phyloP scores from a whole-genome alignment of 2,113 vertebrate genomes.

The Sarotherodon lohbergeri region DNA sequence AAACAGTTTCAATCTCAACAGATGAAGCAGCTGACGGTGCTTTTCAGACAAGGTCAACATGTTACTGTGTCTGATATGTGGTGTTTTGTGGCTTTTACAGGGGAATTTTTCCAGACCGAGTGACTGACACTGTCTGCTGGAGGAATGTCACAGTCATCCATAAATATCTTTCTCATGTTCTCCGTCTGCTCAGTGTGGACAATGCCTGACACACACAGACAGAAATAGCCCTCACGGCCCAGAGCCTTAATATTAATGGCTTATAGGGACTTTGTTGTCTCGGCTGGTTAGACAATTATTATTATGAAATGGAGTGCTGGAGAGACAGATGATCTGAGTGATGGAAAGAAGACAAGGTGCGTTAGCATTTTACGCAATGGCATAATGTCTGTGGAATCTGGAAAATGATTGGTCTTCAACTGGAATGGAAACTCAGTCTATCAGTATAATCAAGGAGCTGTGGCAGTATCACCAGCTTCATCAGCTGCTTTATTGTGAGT shows the following conservation, averaged over 20 bases:
- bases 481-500: constrained; percentile 12
- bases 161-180: constrained; percentile 43
- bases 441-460: constrained; percentile 8
- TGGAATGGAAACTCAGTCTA: constrained; percentile 30
- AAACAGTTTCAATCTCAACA: background rate
- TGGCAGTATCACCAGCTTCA: background rate
- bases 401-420: constrained; percentile 12
- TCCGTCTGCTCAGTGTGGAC: constrained; percentile 37
- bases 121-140: constrained; percentile 43
- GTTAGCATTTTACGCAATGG: constrained; percentile 35
- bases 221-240: constrained; percentile 56
- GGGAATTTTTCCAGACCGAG: constrained; percentile 40
- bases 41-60: background rate
- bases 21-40: background rate
- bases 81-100: background rate
- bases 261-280: constrained; percentile 60
- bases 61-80: background rate
- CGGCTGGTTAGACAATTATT: constrained; percentile 39
- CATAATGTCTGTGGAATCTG: constrained; percentile 34
- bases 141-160: constrained; percentile 48
- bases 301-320: constrained; percentile 33
- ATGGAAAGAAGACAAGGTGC: constrained; percentile 34
- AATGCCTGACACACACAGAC: constrained; percentile 45
- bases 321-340: constrained; percentile 19
- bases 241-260: constrained; percentile 58